Evolutionary conservation across 2,888 invertebrate genomes (phyloP).

Genomic region (Anaspis maculata): DNA sequence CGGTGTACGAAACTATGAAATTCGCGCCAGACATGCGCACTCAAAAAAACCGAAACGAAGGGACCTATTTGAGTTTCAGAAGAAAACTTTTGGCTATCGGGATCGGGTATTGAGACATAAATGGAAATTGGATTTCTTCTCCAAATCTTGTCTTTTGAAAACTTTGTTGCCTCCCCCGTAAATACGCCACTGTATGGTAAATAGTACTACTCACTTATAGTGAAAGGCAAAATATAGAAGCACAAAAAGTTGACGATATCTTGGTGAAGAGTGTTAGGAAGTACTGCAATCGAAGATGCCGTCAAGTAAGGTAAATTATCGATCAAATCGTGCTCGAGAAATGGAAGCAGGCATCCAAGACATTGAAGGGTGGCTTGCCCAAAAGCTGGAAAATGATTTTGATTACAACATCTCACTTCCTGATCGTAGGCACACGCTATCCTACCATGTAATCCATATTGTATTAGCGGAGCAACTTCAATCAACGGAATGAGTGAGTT

Average conservation of each 20-base stretch:
- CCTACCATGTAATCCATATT: conserved; percentile 77
- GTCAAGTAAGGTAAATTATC: conserved; percentile 92
- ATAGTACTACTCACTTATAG: too few relatives aligned
- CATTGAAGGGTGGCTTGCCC: conserved; percentile 91
- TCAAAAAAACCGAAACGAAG: too few relatives aligned
- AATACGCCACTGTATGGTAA: too few relatives aligned
- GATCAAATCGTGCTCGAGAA: conserved; percentile 91
- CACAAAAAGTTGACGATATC: conserved; percentile 92
- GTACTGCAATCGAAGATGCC: conserved; percentile 87
- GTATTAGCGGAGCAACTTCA: conserved; percentile 88
- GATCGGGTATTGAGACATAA: too few relatives aligned
- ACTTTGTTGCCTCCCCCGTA: too few relatives aligned
- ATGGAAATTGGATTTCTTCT: background rate
- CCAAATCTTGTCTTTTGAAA: background rate
- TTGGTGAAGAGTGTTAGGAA: conserved; percentile 85
- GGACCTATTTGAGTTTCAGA: too few relatives aligned
- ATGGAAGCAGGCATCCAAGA: conserved; percentile 89
- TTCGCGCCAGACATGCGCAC: too few relatives aligned
- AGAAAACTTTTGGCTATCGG: too few relatives aligned
- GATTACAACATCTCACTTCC: background rate
- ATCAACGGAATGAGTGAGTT: conserved; percentile 84
- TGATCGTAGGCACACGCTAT: too few relatives aligned
- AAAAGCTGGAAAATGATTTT: conserved; percentile 57
- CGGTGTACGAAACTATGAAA: too few relatives aligned
- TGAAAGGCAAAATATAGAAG: conserved; percentile 93